Percentiles rank a stretch among this genome's conserved stretches.
Evolutionary conservation across 2,888 invertebrate species (phyloP).

Genomic region (Leptothorax acervorum): DNA sequence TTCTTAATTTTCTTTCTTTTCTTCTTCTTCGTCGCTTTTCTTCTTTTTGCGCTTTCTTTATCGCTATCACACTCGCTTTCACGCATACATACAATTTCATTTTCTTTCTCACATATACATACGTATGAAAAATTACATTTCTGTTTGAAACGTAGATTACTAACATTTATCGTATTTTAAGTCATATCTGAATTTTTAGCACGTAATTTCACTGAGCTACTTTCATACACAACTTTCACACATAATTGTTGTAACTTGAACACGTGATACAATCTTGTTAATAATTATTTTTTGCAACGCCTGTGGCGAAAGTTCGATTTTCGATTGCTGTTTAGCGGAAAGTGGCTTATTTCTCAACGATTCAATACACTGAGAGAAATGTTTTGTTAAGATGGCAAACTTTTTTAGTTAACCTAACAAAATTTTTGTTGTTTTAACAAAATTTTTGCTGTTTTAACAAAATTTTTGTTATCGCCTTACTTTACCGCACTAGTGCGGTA

Average conservation of each 20-base stretch:
- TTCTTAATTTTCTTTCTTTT: neutral
- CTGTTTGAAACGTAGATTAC: slow-evolving; percentile 44
- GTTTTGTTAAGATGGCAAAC: too few relatives aligned
- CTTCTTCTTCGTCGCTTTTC: slow-evolving; percentile 22
- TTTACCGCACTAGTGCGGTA: too few relatives aligned
- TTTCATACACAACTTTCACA: neutral
- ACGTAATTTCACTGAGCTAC: slow-evolving; percentile 3
- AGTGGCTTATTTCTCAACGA: too few relatives aligned
- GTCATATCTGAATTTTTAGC: slow-evolving; percentile 8
- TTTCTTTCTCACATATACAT: slow-evolving; percentile 8
- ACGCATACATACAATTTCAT: neutral
- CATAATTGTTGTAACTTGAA: slow-evolving; percentile 10
- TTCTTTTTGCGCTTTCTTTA: slow-evolving; percentile 32
- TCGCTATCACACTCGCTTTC: neutral
- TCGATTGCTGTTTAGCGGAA: too few relatives aligned
- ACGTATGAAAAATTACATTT: slow-evolving; percentile 63
- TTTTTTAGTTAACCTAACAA: too few relatives aligned
- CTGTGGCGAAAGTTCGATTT: too few relatives aligned
- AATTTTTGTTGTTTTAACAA: too few relatives aligned
- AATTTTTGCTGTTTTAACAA: too few relatives aligned
- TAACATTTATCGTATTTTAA: slow-evolving; percentile 27
- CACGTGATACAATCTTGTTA: slow-evolving; percentile 21
- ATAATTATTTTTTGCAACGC: neutral
- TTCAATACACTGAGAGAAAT: too few relatives aligned
- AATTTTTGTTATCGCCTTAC: too few relatives aligned